A percentile compares a stretch with the other conserved stretches of the same genome.
Conservation (phyloP, 2,113 vertebrate species). For the Pollimyrus isidori region DNA sequence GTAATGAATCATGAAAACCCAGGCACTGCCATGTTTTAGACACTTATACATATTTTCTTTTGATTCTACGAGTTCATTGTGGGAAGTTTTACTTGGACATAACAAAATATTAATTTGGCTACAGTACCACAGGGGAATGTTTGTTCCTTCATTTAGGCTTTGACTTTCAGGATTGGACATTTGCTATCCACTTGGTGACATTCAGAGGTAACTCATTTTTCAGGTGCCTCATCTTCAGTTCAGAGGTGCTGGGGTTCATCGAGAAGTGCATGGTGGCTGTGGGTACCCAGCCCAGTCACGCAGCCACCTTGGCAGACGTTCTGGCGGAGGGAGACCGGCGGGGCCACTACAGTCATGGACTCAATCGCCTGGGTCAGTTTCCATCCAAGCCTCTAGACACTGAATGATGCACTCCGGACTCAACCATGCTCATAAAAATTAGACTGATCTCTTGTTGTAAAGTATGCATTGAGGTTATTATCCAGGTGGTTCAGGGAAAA, state of each 20-base stretch:
- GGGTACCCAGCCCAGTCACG: constrained; percentile 54
- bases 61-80: not conserved
- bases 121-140: not conserved
- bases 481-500: not conserved
- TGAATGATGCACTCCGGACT: not conserved
- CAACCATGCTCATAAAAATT: not conserved
- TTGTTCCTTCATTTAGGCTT: not conserved
- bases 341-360: constrained; percentile 67
- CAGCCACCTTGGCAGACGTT: constrained; percentile 56
- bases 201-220: not conserved
- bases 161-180: not conserved
- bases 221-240: constrained; percentile 57
- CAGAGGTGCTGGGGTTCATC: constrained; percentile 57
- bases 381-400: not conserved
- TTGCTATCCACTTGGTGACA: not conserved
- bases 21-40: not conserved
- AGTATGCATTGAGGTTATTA: not conserved
- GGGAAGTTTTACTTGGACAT: not conserved
- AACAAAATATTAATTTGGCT: not conserved
- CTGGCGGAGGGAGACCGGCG: constrained; percentile 62
- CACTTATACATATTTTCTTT: not conserved
- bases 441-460: not conserved
- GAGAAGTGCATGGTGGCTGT: constrained; percentile 56
- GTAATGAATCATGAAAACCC: not conserved
- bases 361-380: constrained; percentile 62